Evolutionary conservation across 2,888 invertebrate genomes (phyloP).

Genomic region (Pandemis corylana): DNA sequence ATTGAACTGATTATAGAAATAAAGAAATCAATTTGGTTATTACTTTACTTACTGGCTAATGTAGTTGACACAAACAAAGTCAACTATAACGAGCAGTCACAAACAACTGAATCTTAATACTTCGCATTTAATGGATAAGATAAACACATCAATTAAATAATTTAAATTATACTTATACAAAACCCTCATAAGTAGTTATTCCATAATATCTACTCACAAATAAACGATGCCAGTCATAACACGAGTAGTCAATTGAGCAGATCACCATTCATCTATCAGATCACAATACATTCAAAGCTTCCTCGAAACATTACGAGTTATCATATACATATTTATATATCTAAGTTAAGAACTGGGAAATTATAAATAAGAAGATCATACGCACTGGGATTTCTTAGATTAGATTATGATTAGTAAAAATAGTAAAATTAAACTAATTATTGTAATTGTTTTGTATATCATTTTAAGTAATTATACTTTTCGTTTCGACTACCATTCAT

Average conservation of each 20-base stretch:
- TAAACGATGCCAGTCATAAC: not conserved
- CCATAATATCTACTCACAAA: not conserved
- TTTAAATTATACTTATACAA: not conserved
- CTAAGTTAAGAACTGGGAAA: not conserved
- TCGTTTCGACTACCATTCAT: no score
- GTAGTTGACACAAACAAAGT: slow-evolving; percentile 6
- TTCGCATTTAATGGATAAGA: slow-evolving; percentile 14
- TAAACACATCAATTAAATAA: slow-evolving; percentile 12
- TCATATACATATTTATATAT: not conserved
- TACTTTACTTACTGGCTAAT: not conserved
- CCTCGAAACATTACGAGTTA: not conserved
- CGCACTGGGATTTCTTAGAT: not conserved
- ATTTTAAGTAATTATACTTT: no score
- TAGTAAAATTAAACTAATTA: no score
- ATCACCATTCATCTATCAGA: not conserved
- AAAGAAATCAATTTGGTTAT: not conserved
- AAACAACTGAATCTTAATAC: slow-evolving; percentile 25
- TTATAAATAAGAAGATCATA: no score
- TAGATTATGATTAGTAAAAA: not conserved
- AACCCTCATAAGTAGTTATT: not conserved
- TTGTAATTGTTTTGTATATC: no score
- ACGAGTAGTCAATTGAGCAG: not conserved
- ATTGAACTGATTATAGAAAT: not conserved
- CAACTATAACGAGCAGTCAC: slow-evolving; percentile 7
- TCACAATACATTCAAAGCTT: not conserved